Conservation (phyloP, 2,113 vertebrate genomes). For the Sphyrna mokarran region DNA sequence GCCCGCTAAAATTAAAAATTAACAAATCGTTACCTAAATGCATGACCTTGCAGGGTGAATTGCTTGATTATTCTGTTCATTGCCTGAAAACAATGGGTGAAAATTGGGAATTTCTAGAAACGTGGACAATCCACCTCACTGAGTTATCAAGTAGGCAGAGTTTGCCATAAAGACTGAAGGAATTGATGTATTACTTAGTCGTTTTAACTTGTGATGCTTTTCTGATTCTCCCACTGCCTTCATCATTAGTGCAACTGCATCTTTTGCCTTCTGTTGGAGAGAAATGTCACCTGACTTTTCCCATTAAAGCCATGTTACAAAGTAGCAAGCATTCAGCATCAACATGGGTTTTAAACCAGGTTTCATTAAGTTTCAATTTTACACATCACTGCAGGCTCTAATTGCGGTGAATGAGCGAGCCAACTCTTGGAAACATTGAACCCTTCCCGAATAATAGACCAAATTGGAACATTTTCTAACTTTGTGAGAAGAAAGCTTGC, state of each 20-base stretch:
- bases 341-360: neutral
- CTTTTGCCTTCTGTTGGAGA: neutral
- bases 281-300: neutral
- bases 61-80: too few relatives aligned
- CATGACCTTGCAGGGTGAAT: neutral
- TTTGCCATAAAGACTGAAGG: neutral
- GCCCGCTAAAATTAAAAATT: too few relatives aligned
- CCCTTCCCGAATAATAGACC: neutral
- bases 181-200: neutral
- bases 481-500: slow-evolving; percentile 7
- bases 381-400: neutral
- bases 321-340: neutral
- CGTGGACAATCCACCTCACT: neutral
- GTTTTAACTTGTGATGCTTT: neutral
- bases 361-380: slow-evolving; percentile 21
- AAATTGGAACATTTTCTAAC: neutral
- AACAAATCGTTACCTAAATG: neutral
- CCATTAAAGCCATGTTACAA: neutral
- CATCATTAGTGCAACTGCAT: neutral
- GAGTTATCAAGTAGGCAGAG: neutral
- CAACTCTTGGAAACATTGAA: neutral
- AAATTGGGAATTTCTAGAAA: neutral
- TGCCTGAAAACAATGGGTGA: neutral
- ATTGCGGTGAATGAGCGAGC: neutral
- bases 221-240: neutral